Percentiles rank a stretch among this genome's conserved stretches.
These are phyloP conservation scores for Porites australiensis DNA, from an alignment of 64 coral and sea anemone species.

Conservation along the genomic window DNA sequence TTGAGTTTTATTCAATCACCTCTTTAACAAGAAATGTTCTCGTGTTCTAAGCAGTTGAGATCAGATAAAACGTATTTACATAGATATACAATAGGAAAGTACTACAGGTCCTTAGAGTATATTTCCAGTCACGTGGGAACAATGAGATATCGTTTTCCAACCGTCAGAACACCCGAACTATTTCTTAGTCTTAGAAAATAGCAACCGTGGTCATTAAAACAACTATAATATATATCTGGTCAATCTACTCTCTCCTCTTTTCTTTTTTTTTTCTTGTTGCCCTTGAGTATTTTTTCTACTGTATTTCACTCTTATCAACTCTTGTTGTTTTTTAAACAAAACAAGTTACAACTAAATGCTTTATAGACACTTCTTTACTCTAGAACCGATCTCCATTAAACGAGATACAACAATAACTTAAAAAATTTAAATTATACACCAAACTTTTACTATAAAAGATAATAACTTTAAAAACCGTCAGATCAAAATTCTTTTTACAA, in stretches of 20 bases:
- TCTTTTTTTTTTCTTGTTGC: not conserved
- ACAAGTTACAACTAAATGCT: not conserved
- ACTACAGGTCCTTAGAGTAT: not conserved
- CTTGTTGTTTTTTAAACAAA: constrained; percentile 43
- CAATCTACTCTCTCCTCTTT: not conserved
- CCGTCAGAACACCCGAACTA: too few relatives aligned
- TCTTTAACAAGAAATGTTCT: not conserved
- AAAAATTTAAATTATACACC: constrained; percentile 30
- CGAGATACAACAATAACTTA: constrained; percentile 11
- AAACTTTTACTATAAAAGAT: constrained; percentile 62
- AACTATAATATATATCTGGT: too few relatives aligned
- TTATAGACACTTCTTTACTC: not conserved
- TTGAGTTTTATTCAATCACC: constrained; percentile 29
- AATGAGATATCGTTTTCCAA: too few relatives aligned
- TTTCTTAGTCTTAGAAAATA: too few relatives aligned
- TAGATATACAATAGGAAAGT: not conserved
- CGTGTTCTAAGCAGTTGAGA: not conserved
- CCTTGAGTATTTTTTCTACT: not conserved
- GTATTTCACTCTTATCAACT: not conserved
- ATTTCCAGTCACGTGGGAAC: not conserved
- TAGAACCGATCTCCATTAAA: constrained; percentile 17
- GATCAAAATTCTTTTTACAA: constrained; percentile 23
- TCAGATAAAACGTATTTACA: too few relatives aligned
- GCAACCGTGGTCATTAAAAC: too few relatives aligned
- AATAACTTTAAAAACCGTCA: not conserved